Conservation (phyloP, 2,888 invertebrate species). For the Liodrosophila aerea region DNA sequence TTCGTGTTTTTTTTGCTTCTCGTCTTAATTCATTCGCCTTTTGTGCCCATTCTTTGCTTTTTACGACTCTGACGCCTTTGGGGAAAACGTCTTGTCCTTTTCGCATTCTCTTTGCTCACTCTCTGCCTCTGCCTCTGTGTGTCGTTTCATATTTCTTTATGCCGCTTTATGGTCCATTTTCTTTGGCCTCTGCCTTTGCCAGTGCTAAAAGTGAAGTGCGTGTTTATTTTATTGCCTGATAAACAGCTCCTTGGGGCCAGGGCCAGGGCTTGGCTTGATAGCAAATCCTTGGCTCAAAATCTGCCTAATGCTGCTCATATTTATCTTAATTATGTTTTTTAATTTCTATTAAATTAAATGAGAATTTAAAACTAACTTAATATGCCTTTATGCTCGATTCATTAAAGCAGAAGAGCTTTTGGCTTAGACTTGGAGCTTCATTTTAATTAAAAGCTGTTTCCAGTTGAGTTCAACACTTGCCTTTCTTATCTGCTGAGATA, state of each 20-base stretch:
- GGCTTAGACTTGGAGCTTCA: too few species aligned
- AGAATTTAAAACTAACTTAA: too few species aligned
- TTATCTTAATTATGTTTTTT: neutral
- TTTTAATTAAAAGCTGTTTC: too few species aligned
- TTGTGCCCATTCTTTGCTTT: constrained; percentile 46
- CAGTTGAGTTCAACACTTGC: too few species aligned
- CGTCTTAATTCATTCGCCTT: constrained; percentile 64
- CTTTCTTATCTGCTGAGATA: too few species aligned
- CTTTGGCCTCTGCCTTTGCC: constrained; percentile 1
- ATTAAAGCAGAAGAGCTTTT: too few species aligned
- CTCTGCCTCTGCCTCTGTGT: constrained; percentile 17
- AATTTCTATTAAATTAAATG: neutral
- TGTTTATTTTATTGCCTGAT: constrained; percentile 78
- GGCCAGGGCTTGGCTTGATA: constrained; percentile 2
- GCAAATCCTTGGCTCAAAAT: constrained; percentile 27
- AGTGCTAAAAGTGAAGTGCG: constrained; percentile 57
- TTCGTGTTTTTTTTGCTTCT: constrained; percentile 24
- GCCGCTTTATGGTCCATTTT: constrained; percentile 49
- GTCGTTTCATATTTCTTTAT: constrained; percentile 45
- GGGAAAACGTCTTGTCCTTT: constrained; percentile 15
- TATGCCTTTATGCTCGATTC: too few species aligned
- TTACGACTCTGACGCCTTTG: constrained; percentile 64
- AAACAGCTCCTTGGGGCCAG: constrained; percentile 61
- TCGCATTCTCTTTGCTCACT: neutral
- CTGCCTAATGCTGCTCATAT: constrained; percentile 21